Conservation (phyloP, 1,140 invertebrate species). For the Lepidurus packardi region DNA sequence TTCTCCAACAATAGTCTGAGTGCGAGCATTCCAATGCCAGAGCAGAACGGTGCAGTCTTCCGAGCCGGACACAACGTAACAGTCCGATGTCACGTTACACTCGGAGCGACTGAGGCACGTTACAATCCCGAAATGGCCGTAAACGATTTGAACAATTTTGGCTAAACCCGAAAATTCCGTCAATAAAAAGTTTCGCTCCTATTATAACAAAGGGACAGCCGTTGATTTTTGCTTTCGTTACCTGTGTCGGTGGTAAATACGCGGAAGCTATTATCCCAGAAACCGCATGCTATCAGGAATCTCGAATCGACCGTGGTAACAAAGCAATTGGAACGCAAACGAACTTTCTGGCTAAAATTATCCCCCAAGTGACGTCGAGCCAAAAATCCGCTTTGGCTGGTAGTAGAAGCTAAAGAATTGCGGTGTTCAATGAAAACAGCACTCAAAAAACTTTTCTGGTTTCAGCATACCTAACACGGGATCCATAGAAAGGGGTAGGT, state of each 20-base stretch:
- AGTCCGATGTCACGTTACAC: constrained; percentile 97
- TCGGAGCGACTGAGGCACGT: constrained; percentile 94
- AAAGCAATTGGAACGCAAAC: constrained; percentile 89
- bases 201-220: background rate
- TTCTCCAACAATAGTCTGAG: constrained; percentile 93
- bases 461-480: constrained; percentile 74
- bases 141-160: constrained; percentile 96
- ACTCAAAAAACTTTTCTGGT: background rate
- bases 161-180: constrained; percentile 50
- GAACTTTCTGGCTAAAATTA: constrained; percentile 91
- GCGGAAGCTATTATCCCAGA: constrained; percentile 98
- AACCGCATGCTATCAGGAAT: constrained; percentile 96
- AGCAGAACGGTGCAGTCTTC: constrained; percentile 95
- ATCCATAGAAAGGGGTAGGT: constrained; percentile 92
- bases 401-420: constrained; percentile 28
- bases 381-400: constrained; percentile 40
- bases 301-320: constrained; percentile 94
- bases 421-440: background rate
- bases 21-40: constrained; percentile 97
- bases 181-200: background rate
- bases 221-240: constrained; percentile 44
- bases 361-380: constrained; percentile 84
- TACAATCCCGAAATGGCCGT: constrained; percentile 97
- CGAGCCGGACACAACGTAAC: constrained; percentile 95
- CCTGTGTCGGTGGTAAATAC: constrained; percentile 95